Evolutionary conservation across 2,888 invertebrate species (phyloP).

Genomic region (Gisinianus flammeolus): DNA sequence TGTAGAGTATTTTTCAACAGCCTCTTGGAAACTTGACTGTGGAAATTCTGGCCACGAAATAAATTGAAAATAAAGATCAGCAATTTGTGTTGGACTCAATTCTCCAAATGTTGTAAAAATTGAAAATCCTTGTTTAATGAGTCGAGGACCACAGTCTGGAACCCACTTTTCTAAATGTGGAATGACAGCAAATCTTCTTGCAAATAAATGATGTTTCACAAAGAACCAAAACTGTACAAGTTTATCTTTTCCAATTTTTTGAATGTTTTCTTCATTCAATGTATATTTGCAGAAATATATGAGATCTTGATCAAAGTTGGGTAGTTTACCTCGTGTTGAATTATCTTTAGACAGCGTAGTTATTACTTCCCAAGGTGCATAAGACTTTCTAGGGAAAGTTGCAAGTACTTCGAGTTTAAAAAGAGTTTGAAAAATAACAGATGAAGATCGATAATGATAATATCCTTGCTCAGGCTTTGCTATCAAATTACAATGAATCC

Average conservation of each 20-base stretch:
- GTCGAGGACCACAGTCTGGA: slow-evolving; percentile 73
- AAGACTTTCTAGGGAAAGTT: slow-evolving; percentile 70
- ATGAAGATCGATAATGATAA: slow-evolving; percentile 66
- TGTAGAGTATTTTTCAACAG: slow-evolving; percentile 66
- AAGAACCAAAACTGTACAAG: slow-evolving; percentile 75
- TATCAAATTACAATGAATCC: slow-evolving; percentile 34
- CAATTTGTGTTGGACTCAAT: slow-evolving; percentile 69
- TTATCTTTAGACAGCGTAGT: not conserved
- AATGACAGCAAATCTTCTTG: slow-evolving; percentile 70
- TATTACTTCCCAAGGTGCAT: slow-evolving; percentile 69
- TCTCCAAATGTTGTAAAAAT: slow-evolving; percentile 77
- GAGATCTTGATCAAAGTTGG: slow-evolving; percentile 64
- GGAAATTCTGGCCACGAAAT: slow-evolving; percentile 71
- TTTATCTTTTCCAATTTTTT: slow-evolving; percentile 61
- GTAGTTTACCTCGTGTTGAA: not conserved
- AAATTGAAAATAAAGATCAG: slow-evolving; percentile 71
- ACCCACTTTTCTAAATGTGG: slow-evolving; percentile 79
- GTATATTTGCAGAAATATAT: slow-evolving; percentile 72
- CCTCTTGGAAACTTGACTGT: slow-evolving; percentile 70
- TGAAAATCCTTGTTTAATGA: slow-evolving; percentile 70
- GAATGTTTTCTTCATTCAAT: slow-evolving; percentile 64
- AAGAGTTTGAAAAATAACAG: slow-evolving; percentile 72
- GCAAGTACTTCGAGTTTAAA: slow-evolving; percentile 71
- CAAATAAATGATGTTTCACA: slow-evolving; percentile 70
- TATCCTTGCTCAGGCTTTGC: slow-evolving; percentile 64